These are phyloP conservation scores for Cichladusa arquata DNA, from an alignment of 2,113 vertebrate species.

Conservation along the genomic window DNA sequence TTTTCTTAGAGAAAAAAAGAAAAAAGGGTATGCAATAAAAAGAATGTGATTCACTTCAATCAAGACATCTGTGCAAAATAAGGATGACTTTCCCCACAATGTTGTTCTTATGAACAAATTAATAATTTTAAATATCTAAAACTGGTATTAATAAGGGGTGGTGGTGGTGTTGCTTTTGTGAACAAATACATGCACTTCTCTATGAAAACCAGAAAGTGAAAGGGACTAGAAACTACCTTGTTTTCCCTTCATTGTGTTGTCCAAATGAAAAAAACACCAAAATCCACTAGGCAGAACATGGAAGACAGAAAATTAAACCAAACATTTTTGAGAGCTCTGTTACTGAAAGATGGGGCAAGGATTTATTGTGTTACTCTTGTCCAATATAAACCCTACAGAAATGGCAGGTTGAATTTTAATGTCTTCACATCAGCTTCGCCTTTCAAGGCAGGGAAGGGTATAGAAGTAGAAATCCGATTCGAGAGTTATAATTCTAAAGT, in stretches of 20 bases:
- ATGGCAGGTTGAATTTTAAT: not conserved
- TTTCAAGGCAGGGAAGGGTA: not conserved
- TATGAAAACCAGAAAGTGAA: not conserved
- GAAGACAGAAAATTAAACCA: not conserved
- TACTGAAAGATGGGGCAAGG: not conserved
- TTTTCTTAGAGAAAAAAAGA: not conserved
- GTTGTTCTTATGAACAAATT: not conserved
- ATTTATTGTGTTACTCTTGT: not conserved
- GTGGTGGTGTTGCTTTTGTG: not conserved
- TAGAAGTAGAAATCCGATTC: not conserved
- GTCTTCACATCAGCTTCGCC: not conserved
- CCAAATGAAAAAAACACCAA: not conserved
- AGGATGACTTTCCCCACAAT: not conserved
- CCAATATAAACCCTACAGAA: not conserved
- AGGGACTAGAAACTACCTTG: accelerated
- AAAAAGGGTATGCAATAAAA: not conserved
- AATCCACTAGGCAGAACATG: not conserved
- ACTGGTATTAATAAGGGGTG: not conserved
- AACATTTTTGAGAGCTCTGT: not conserved
- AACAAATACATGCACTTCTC: not conserved
- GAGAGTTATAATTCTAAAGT: not conserved
- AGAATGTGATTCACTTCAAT: not conserved
- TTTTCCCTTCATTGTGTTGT: not conserved
- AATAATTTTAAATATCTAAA: not conserved
- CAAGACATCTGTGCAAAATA: not conserved